A percentile compares a stretch with the other conserved stretches of the same genome.
phyloP scores from a whole-genome alignment of 2,888 invertebrate genomes.

The Ferrisia virgata region DNA sequence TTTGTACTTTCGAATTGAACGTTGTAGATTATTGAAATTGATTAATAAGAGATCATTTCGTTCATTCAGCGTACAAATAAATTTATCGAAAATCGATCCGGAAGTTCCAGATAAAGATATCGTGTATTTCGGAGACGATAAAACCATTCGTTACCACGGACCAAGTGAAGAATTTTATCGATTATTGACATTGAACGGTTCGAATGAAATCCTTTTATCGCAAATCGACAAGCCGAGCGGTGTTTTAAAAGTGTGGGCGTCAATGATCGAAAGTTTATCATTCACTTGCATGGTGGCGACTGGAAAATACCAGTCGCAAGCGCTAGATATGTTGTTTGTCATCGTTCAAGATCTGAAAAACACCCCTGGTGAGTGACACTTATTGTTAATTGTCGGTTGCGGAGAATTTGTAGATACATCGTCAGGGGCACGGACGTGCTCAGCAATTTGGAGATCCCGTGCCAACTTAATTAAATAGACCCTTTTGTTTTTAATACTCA shows the following conservation, averaged over 20 bases:
- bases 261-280: constrained; percentile 58
- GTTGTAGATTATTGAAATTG: neutral
- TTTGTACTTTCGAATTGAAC: too few species aligned
- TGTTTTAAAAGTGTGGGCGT: constrained; percentile 66
- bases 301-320: constrained; percentile 72
- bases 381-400: neutral
- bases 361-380: constrained; percentile 61
- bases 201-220: constrained; percentile 26
- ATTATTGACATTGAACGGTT: neutral
- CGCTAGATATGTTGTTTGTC: constrained; percentile 83
- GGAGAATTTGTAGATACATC: too few species aligned
- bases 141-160: neutral
- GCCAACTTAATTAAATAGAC: too few species aligned
- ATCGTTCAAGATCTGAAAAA: constrained; percentile 72
- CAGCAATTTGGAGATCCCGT: too few species aligned
- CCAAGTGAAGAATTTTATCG: neutral
- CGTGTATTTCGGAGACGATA: constrained; percentile 24
- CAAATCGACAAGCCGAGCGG: constrained; percentile 73
- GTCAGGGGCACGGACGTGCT: too few species aligned
- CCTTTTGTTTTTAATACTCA: too few species aligned
- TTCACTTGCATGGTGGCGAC: constrained; percentile 67
- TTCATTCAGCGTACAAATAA: constrained; percentile 28
- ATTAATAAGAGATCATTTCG: neutral
- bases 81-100: constrained; percentile 25
- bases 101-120: constrained; percentile 21